These are phyloP conservation scores for Cathartes aura DNA, from an alignment of 2,113 vertebrate species.

Conservation along the genomic window DNA sequence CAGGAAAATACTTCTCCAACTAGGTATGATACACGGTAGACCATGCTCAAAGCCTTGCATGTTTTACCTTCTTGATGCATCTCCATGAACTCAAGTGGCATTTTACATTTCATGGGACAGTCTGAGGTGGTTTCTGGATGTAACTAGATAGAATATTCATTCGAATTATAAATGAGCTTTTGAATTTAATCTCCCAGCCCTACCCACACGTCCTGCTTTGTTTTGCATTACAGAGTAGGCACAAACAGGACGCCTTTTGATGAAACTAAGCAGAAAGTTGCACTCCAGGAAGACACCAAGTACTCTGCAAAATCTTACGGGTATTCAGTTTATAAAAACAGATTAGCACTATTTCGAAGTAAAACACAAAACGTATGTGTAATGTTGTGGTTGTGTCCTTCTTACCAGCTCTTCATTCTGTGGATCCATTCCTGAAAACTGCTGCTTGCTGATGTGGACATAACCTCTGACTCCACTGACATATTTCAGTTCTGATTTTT, in stretches of 20 bases:
- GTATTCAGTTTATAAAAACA: background rate
- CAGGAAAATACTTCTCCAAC: background rate
- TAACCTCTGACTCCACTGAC: background rate
- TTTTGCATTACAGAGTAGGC: background rate
- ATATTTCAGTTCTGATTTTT: background rate
- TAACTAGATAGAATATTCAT: background rate
- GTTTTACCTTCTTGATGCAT: background rate
- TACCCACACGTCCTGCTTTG: background rate
- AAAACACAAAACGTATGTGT: background rate
- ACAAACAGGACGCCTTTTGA: background rate
- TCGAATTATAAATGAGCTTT: background rate
- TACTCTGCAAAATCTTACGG: background rate
- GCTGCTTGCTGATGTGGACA: background rate
- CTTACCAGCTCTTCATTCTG: background rate
- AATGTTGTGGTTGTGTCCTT: background rate
- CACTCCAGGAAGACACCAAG: background rate
- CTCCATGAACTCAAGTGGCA: background rate
- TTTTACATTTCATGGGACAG: background rate
- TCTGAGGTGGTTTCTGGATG: background rate
- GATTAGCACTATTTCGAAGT: background rate
- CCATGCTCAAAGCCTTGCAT: background rate
- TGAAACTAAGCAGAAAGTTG: background rate
- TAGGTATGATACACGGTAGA: background rate
- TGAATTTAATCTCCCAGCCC: background rate
- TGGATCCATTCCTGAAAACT: background rate